Evolutionary conservation across 2,888 invertebrate genomes (phyloP).

Genomic region (Keiferia lycopersicella): DNA sequence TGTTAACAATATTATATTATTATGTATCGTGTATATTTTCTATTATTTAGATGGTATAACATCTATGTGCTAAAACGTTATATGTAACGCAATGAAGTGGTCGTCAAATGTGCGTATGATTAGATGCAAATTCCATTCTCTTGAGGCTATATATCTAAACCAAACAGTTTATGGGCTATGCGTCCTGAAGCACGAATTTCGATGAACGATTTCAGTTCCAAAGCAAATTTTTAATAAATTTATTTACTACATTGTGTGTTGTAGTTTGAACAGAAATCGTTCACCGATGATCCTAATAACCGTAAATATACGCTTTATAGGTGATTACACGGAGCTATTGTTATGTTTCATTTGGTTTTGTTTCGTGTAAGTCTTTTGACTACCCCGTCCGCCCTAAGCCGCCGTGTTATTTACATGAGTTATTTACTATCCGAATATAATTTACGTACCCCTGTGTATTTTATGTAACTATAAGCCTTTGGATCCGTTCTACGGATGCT

Average conservation of each 20-base stretch:
- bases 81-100: slow-evolving; percentile 79
- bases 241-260: neutral
- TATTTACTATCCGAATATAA: slow-evolving; percentile 67
- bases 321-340: slow-evolving; percentile 76
- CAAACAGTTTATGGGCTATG: slow-evolving; percentile 64
- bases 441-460: slow-evolving; percentile 54
- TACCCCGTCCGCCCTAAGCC: slow-evolving; percentile 75
- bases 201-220: slow-evolving; percentile 57
- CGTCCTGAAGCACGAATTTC: slow-evolving; percentile 63
- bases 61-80: slow-evolving; percentile 79
- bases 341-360: slow-evolving; percentile 67
- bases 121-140: slow-evolving; percentile 69
- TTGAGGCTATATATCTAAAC: slow-evolving; percentile 52
- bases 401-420: slow-evolving; percentile 66
- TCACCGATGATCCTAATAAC: slow-evolving; percentile 57
- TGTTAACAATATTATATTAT: slow-evolving; percentile 47
- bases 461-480: slow-evolving; percentile 47
- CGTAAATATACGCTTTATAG: slow-evolving; percentile 74
- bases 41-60: slow-evolving; percentile 69
- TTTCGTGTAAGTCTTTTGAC: slow-evolving; percentile 65
- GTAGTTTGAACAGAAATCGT: slow-evolving; percentile 55
- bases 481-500: slow-evolving; percentile 60
- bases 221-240: too few relatives aligned
- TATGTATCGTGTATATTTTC: slow-evolving; percentile 66
- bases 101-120: slow-evolving; percentile 71